A percentile compares a stretch with the other conserved stretches of the same genome.
These are phyloP conservation scores for Sycophaga agraensis DNA, from an alignment of 1,140 invertebrate genomes.

Conservation along the genomic window DNA sequence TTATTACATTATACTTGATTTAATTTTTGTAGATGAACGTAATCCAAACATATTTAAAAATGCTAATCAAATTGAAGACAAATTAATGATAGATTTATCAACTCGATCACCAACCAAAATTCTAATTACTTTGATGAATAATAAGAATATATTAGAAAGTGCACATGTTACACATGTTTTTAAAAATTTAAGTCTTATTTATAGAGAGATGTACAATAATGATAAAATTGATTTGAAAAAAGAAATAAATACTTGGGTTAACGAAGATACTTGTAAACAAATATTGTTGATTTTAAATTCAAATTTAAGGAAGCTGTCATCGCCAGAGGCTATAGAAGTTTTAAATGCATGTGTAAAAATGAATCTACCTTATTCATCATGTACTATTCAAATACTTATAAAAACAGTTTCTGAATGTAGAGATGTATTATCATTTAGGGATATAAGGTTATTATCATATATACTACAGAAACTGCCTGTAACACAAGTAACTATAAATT, in stretches of 20 bases:
- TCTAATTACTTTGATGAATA: neutral
- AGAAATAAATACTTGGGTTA: too few relatives aligned
- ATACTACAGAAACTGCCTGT: neutral
- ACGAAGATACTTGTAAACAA: too few relatives aligned
- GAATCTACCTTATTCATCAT: neutral
- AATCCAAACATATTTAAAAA: too few relatives aligned
- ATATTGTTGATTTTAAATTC: neutral
- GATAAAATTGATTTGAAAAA: neutral
- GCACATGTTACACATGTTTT: neutral
- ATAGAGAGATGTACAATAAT: neutral
- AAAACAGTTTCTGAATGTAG: neutral
- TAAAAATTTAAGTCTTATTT: neutral
- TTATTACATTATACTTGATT: neutral
- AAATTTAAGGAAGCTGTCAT: neutral
- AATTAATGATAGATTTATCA: neutral
- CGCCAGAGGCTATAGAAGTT: neutral
- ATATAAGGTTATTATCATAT: neutral
- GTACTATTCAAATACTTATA: neutral
- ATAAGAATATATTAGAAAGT: too few relatives aligned
- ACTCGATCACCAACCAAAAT: neutral
- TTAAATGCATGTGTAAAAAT: neutral
- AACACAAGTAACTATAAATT: neutral
- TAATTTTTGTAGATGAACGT: neutral
- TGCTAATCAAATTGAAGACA: neutral
- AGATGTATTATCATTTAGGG: neutral